These are phyloP conservation scores for Spinibarbus caldwelli DNA, from an alignment of 2,797 vertebrate species.

Conservation along the genomic window DNA sequence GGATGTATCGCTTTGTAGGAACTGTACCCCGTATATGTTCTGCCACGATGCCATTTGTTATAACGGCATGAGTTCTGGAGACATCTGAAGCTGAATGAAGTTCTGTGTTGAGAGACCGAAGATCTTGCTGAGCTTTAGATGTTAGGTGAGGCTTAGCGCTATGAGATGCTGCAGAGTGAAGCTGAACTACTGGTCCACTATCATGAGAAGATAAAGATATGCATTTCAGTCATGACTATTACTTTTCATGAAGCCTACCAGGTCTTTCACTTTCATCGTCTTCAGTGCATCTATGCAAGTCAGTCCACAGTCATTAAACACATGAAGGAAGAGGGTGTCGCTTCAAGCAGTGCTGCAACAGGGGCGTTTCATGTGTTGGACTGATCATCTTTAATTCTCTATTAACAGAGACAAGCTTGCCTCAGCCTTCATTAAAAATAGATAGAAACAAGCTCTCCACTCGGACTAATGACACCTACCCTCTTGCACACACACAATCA, in stretches of 20 bases:
- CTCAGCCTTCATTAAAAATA: conserved; percentile 82
- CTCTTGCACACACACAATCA: conserved; percentile 1
- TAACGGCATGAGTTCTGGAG: conserved; percentile 4
- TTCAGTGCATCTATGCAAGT: conserved; percentile 51
- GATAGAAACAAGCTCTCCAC: conserved; percentile 78
- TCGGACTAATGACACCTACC: conserved; percentile 60
- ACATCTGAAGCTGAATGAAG: not conserved
- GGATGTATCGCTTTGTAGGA: too few relatives aligned
- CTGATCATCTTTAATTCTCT: conserved; percentile 79
- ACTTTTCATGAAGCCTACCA: conserved; percentile 45
- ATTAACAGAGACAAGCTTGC: conserved; percentile 77
- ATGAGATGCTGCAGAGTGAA: not conserved
- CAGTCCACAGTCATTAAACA: conserved; percentile 44
- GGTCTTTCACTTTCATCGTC: conserved; percentile 35
- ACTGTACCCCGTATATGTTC: too few relatives aligned
- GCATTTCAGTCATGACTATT: conserved; percentile 27
- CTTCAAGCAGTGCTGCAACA: conserved; percentile 50
- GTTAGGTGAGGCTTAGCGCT: not conserved
- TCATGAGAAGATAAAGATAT: not conserved
- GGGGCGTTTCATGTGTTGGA: conserved; percentile 69
- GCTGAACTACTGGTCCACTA: not conserved
- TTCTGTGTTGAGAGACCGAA: not conserved
- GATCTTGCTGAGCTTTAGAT: conserved; percentile 6
- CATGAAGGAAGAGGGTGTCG: conserved; percentile 43
- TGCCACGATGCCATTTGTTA: conserved; percentile 11